phyloP scores from a whole-genome alignment of 2,113 vertebrate genomes.

The Nannobrachium achirus region DNA sequence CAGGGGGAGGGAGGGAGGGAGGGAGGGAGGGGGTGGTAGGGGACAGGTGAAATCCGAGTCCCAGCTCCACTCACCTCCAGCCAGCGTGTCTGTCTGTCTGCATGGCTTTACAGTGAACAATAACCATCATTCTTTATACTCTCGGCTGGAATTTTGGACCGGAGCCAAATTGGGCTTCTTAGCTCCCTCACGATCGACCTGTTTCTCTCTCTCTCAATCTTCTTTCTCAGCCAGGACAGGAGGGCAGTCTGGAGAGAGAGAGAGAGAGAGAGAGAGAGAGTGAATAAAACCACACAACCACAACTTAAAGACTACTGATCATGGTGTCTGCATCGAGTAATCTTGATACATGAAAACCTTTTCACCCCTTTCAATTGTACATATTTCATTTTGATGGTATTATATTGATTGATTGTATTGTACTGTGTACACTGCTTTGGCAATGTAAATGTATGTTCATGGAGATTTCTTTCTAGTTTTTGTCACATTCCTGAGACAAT shows the following conservation, averaged over 20 bases:
- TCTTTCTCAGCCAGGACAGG: not conserved
- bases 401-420: no score
- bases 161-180: conserved; percentile 5
- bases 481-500: no score
- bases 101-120: conserved; percentile 60
- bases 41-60: conserved; percentile 53
- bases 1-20: no score
- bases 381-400: no score
- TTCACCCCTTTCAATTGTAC: no score
- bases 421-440: no score
- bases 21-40: conserved; percentile 16
- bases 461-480: no score
- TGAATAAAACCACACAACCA: no score
- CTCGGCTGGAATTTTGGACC: conserved; percentile 44
- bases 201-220: not conserved
- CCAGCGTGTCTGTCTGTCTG: conserved; percentile 30
- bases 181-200: not conserved
- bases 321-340: no score
- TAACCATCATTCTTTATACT: conserved; percentile 52
- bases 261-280: not conserved
- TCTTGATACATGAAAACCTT: no score
- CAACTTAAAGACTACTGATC: no score
- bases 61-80: conserved; percentile 14
- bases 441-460: no score
- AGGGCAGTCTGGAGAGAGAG: not conserved